Percentiles rank a stretch among this genome's conserved stretches.
Evolutionary conservation across 2,797 vertebrate species (phyloP).

Genomic region (Streptopelia turtur): DNA sequence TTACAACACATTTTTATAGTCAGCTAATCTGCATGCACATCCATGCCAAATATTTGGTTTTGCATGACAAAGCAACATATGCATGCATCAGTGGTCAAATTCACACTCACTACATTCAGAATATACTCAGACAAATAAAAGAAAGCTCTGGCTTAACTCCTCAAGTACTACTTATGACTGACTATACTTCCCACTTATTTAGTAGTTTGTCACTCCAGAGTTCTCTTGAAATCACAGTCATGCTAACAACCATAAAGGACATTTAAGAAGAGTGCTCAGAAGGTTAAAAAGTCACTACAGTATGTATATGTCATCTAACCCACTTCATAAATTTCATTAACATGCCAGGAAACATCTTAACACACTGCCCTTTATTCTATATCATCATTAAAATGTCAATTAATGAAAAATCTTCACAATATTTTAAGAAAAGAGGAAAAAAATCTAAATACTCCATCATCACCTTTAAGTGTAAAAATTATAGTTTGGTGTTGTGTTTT

Average conservation of each 20-base stretch:
- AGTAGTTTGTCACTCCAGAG: not conserved
- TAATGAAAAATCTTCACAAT: not conserved
- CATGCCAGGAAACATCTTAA: not conserved
- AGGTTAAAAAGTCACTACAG: not conserved
- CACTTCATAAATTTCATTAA: not conserved
- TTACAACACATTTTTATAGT: not conserved
- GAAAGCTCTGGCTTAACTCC: not conserved
- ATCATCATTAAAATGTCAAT: not conserved
- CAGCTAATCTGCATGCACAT: not conserved
- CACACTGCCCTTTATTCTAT: not conserved
- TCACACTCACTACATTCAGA: not conserved
- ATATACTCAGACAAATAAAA: not conserved
- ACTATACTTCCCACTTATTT: not conserved
- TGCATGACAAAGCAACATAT: not conserved
- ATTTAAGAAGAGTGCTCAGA: not conserved
- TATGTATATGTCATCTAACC: rapidly evolving
- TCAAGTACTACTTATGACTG: not conserved
- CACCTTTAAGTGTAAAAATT: not conserved
- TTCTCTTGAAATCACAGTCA: not conserved
- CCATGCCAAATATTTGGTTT: not conserved
- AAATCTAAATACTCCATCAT: not conserved
- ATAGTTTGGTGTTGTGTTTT: no score
- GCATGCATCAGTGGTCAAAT: not conserved
- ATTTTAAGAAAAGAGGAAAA: not conserved
- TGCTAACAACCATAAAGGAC: not conserved